phyloP scores from a whole-genome alignment of 2,797 vertebrate species.

The Channa striata region DNA sequence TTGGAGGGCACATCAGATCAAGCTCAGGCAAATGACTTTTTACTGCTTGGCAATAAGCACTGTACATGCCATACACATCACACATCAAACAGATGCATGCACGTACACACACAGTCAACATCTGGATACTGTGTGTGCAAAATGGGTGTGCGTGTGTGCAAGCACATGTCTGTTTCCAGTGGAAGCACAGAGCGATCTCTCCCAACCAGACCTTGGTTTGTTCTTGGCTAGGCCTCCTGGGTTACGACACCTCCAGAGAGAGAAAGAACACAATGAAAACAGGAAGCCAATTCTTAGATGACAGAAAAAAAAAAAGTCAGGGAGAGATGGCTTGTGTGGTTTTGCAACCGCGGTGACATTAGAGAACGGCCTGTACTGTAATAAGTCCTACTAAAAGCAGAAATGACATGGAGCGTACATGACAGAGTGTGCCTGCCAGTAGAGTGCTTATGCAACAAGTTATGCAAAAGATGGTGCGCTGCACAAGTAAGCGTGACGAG shows the following conservation, averaged over 20 bases:
- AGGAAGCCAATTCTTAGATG: slow-evolving; percentile 85
- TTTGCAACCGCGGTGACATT: slow-evolving; percentile 81
- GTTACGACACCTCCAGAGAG: slow-evolving; percentile 77
- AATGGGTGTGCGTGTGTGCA: slow-evolving; percentile 37
- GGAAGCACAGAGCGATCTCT: slow-evolving; percentile 64
- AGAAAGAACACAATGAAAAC: slow-evolving; percentile 81
- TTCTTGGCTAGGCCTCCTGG: slow-evolving; percentile 72
- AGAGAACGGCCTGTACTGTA: slow-evolving; percentile 83
- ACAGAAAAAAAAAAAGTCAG: slow-evolving; percentile 61
- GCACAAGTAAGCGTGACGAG: slow-evolving; percentile 61
- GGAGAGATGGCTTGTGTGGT: slow-evolving; percentile 70
- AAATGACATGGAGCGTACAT: slow-evolving; percentile 68
- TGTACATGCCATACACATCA: slow-evolving; percentile 75
- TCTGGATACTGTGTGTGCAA: slow-evolving; percentile 65
- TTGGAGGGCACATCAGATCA: slow-evolving; percentile 63
- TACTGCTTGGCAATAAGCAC: slow-evolving; percentile 70
- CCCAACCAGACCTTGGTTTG: slow-evolving; percentile 71
- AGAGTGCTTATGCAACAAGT: slow-evolving; percentile 77
- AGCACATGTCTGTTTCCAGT: slow-evolving; percentile 55
- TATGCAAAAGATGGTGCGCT: slow-evolving; percentile 69
- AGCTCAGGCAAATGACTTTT: slow-evolving; percentile 63
- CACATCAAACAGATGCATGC: slow-evolving; percentile 64
- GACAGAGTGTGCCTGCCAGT: slow-evolving; percentile 75
- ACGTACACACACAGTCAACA: slow-evolving; percentile 58
- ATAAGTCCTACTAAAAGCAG: slow-evolving; percentile 72